These are phyloP conservation scores for Eunapius fragilis DNA, from an alignment of 37 sponge, comb jelly and placozoan species.

Conservation along the genomic window DNA sequence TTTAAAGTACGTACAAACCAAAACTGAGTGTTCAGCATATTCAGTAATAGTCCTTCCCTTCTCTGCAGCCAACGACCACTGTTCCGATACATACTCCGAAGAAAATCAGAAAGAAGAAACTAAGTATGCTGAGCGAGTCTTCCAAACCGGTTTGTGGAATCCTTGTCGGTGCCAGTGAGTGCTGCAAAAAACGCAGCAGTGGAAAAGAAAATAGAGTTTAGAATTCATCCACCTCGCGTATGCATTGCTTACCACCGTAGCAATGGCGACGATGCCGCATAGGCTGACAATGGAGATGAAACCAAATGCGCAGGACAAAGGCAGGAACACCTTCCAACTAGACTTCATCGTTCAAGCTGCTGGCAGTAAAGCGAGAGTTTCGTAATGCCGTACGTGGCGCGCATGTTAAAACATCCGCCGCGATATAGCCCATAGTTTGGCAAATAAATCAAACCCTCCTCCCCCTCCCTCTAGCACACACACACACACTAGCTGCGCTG, in stretches of 20 bases:
- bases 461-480: too few relatives aligned
- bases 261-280: background rate
- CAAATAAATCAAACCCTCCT: background rate
- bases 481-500: too few relatives aligned
- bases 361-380: background rate
- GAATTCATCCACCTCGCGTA: too few relatives aligned
- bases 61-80: background rate
- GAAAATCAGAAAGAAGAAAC: slow-evolving; percentile 4
- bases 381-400: background rate
- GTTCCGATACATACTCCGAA: background rate
- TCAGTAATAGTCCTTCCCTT: background rate
- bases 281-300: background rate
- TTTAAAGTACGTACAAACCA: background rate
- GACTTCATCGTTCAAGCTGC: background rate
- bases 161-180: background rate
- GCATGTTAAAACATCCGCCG: background rate
- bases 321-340: background rate
- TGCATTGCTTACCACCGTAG: background rate
- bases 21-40: background rate
- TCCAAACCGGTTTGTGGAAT: background rate
- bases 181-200: background rate
- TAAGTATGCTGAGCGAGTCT: background rate
- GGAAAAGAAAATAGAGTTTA: background rate
- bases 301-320: background rate
- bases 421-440: background rate